These are phyloP conservation scores for Caenorhabditis becei DNA, from an alignment of 2,888 invertebrate genomes.

Conservation along the genomic window DNA sequence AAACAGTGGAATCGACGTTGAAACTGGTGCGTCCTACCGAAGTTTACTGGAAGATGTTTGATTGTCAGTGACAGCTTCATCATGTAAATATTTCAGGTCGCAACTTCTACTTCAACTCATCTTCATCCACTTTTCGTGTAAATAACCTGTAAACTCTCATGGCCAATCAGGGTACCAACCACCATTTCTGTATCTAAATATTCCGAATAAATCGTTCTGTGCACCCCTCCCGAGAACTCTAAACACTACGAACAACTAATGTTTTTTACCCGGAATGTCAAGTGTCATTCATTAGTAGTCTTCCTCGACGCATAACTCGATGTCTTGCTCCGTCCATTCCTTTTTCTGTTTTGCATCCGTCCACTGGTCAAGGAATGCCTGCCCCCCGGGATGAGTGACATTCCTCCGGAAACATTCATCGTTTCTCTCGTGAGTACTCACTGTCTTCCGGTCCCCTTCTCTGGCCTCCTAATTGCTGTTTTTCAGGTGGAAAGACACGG, in stretches of 20 bases:
- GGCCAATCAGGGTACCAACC: background rate
- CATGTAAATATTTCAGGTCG: background rate
- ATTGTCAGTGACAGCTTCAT: too few species aligned
- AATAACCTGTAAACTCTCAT: background rate
- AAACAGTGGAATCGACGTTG: conserved; percentile 28
- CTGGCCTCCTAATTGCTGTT: conserved; percentile 9
- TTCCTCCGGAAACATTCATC: conserved; percentile 39
- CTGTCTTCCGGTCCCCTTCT: conserved; percentile 16
- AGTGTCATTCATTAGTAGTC: conserved; percentile 52
- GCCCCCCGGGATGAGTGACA: conserved; percentile 34
- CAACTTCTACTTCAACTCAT: background rate
- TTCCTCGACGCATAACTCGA: conserved; percentile 29
- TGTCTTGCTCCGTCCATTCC: conserved; percentile 14
- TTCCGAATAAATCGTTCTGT: background rate
- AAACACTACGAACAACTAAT: background rate
- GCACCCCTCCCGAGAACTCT: background rate
- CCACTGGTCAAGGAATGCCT: background rate
- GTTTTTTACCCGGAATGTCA: conserved; percentile 20
- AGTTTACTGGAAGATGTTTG: too few species aligned
- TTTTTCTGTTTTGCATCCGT: conserved; percentile 20
- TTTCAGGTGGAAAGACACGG: conserved; percentile 9
- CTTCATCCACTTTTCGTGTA: background rate
- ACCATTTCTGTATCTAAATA: background rate
- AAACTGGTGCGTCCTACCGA: too few species aligned
- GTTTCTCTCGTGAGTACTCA: background rate